Percentiles rank a stretch among this genome's conserved stretches.
Conservation (phyloP, 2,888 invertebrate species). For the Eristalis pertinax region DNA sequence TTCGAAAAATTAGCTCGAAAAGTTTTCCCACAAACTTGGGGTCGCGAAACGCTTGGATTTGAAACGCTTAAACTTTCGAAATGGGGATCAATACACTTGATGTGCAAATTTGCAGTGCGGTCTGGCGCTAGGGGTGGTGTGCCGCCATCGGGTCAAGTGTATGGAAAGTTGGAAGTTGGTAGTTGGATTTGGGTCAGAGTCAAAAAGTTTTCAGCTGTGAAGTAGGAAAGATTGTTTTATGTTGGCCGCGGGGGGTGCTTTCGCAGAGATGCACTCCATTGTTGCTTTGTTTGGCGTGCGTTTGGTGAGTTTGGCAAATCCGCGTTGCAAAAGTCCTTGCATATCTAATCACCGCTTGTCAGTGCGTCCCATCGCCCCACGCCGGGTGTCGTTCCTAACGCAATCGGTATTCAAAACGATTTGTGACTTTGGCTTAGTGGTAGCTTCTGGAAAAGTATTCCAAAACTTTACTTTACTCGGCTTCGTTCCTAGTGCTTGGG, state of each 20-base stretch:
- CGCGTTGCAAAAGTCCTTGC: not conserved
- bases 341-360: not conserved
- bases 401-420: not conserved
- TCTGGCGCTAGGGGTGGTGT: not conserved
- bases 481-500: too few relatives aligned
- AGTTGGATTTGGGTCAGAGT: not conserved
- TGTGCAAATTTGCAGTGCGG: not conserved
- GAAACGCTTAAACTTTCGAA: not conserved
- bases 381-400: not conserved
- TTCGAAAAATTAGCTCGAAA: conserved; percentile 39
- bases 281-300: not conserved
- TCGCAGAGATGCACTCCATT: not conserved
- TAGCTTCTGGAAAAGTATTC: not conserved
- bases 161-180: not conserved
- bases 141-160: not conserved
- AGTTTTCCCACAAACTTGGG: conserved; percentile 17
- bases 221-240: not conserved
- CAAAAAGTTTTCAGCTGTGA: not conserved
- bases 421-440: not conserved
- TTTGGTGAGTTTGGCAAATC: not conserved
- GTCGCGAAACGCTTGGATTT: not conserved
- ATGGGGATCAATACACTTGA: not conserved
- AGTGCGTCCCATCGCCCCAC: not conserved
- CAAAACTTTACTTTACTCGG: not conserved
- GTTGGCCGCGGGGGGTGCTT: not conserved